phyloP scores from a whole-genome alignment of 2,113 vertebrate genomes.

The Miniopterus natalensis region DNA sequence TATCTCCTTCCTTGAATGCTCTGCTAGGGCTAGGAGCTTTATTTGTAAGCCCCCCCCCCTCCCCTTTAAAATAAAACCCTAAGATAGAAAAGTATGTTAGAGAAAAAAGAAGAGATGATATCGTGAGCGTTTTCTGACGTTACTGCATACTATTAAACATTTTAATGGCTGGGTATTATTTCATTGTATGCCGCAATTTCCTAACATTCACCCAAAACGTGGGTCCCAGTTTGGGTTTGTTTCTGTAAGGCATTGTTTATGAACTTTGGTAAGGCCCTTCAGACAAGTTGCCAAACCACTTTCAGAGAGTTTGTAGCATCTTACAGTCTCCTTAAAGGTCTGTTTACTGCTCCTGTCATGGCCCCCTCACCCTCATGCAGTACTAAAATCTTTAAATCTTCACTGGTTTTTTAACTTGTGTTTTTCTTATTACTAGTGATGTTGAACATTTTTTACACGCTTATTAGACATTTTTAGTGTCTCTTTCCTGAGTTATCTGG shows the following conservation, averaged over 20 bases:
- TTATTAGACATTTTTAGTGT: slow-evolving; percentile 48
- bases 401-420: neutral
- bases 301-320: neutral
- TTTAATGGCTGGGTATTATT: neutral
- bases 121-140: neutral
- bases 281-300: neutral
- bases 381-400: slow-evolving; percentile 30
- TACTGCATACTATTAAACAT: neutral
- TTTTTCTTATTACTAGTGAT: neutral
- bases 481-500: slow-evolving; percentile 5
- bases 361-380: neutral
- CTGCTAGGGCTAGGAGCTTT: neutral
- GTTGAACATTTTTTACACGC: neutral
- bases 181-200: neutral
- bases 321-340: neutral
- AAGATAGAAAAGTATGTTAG: slow-evolving; percentile 42
- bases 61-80: neutral
- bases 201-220: neutral
- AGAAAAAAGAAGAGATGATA: slow-evolving; percentile 27
- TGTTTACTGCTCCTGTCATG: neutral
- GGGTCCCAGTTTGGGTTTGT: slow-evolving; percentile 27
- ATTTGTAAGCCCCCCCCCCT: neutral
- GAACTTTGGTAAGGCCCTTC: neutral
- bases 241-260: slow-evolving; percentile 28
- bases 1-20: neutral